A percentile compares a stretch with the other conserved stretches of the same genome.
Evolutionary conservation across 2,888 invertebrate genomes (phyloP).

Genomic region (Limenitis camilla): DNA sequence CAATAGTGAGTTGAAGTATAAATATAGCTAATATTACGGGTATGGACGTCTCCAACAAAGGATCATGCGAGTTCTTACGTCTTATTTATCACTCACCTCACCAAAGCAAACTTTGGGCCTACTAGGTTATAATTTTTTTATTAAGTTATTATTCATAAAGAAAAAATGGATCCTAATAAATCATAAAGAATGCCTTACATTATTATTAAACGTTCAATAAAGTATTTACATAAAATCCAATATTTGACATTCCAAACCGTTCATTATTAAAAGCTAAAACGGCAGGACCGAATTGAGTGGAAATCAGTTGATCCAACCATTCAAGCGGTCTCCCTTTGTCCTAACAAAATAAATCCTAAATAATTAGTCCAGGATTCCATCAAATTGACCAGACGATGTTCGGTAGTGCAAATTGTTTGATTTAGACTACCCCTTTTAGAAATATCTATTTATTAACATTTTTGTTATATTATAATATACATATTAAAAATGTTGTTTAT

Average conservation of each 20-base stretch:
- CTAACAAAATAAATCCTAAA: slow-evolving; percentile 69
- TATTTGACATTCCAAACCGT: slow-evolving; percentile 14
- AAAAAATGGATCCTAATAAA: too few relatives aligned
- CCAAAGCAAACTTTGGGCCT: too few relatives aligned
- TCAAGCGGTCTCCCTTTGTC: slow-evolving; percentile 46
- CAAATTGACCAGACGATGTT: slow-evolving; percentile 24
- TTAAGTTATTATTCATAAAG: too few relatives aligned
- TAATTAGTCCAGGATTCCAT: slow-evolving; percentile 44
- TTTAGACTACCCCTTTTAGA: slow-evolving; percentile 1
- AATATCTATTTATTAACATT: neutral
- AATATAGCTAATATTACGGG: too few relatives aligned
- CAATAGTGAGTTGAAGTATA: too few relatives aligned
- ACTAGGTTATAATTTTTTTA: too few relatives aligned
- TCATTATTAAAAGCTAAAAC: slow-evolving; percentile 32
- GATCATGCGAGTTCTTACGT: too few relatives aligned
- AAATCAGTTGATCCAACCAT: slow-evolving; percentile 51
- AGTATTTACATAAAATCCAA: neutral
- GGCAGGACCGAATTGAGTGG: slow-evolving; percentile 42
- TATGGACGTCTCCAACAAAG: too few relatives aligned
- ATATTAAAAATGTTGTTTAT: neutral
- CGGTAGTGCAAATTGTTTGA: slow-evolving; percentile 18
- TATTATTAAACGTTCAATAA: neutral
- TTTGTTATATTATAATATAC: neutral
- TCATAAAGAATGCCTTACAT: too few relatives aligned
- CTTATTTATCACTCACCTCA: too few relatives aligned